Evolutionary conservation across 2,113 vertebrate genomes (phyloP), one percentile per base, ranked within the genome.

Genomic region (Epinephelus fuscoguttatus): DNA sequence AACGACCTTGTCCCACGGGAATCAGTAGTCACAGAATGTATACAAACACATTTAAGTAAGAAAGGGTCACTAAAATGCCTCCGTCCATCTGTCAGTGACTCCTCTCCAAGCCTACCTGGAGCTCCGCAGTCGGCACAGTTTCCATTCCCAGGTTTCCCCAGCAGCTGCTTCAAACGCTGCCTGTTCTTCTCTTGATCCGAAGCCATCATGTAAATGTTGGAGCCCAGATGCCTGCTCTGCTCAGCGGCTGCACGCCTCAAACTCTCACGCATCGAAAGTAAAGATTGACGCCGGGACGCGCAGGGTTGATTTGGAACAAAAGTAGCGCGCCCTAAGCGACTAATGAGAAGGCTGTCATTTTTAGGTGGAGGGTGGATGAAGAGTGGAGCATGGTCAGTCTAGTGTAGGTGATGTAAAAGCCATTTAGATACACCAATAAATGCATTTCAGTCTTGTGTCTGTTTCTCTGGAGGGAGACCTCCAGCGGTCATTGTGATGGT

Each of bases 91-190:
- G 50, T 47, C 52, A 27, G 57, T 14, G 8, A 23, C 17, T 19
- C 12, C 19, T 42, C n/a, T 25, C 59, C 14, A 40, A 15, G 15
- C 82, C n/a, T 88, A 98, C 97, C 96, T 89, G 96, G 91, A 23
- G 95, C 95, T 69, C 94, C 94, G 86, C 97, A 98, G 92, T 98
- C 97, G 1, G 95, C 96, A 76, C 97, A 98, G 75, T 57, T 89
- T 85, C 87, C 85, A 90, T 97, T 97, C 8, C 95, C 97, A 1
- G 96, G 93, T 87, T 93, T 94, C 63, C 62, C 91, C 89, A 96
- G 80, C 84, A 97, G 95, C 90, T 95, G 93, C 62, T 84, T 85
- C 55, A 97, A 63, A 60, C 92, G 88, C 80, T 78, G 88, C 86
- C 95, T 94, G 91, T 93, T 96, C 64, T 76, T 90, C 42, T 96